phyloP scores from a whole-genome alignment of 2,888 invertebrate species.

The Apocheima hispidaria region DNA sequence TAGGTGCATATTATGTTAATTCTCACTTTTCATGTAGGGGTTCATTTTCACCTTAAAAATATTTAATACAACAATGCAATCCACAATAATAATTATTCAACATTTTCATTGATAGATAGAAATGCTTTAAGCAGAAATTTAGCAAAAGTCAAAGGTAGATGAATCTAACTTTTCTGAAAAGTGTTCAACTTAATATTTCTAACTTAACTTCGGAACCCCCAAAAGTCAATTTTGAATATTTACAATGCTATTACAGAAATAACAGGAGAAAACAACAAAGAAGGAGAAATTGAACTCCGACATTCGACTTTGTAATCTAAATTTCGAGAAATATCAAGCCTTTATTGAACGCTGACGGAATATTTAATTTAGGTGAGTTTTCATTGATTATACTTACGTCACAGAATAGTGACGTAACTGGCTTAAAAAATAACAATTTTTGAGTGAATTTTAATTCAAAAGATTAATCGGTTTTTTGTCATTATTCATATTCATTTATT shows the following conservation, averaged over 20 bases:
- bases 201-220: background rate
- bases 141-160: background rate
- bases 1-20: no score
- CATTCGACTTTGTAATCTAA: slow-evolving; percentile 43
- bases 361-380: slow-evolving; percentile 40
- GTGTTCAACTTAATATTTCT: background rate
- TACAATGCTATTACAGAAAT: slow-evolving; percentile 24
- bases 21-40: no score
- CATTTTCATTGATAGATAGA: no score
- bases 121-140: background rate
- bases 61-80: no score
- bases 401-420: no score
- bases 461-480: no score
- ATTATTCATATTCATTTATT: no score
- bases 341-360: slow-evolving; percentile 48
- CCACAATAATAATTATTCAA: no score
- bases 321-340: slow-evolving; percentile 46
- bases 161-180: background rate
- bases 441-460: no score
- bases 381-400: slow-evolving; percentile 9
- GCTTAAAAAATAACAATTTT: no score
- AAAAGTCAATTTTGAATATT: slow-evolving; percentile 28
- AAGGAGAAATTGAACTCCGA: slow-evolving; percentile 22
- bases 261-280: slow-evolving; percentile 26
- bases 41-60: no score